Percentiles rank a stretch among this genome's conserved stretches.
These are phyloP conservation scores for Goniozus legneri DNA, from an alignment of 1,140 invertebrate species.

Conservation along the genomic window DNA sequence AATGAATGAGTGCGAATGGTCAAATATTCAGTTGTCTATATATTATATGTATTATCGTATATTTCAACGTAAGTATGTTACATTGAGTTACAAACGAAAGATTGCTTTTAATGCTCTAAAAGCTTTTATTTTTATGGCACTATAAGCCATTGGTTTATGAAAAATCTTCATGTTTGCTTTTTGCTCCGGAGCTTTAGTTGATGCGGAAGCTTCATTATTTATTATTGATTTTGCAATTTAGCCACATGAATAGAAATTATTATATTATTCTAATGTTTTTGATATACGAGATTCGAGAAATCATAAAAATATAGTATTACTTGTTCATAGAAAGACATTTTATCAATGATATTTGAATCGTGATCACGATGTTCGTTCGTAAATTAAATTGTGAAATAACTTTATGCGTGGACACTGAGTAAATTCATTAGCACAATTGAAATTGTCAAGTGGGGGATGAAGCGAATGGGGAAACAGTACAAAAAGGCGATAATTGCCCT, in stretches of 20 bases:
- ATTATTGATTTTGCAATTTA: slow-evolving; percentile 36
- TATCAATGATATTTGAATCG: no score
- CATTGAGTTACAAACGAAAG: background rate
- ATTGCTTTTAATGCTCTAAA: background rate
- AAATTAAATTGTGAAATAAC: no score
- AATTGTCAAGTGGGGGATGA: no score
- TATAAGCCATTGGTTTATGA: slow-evolving; percentile 14
- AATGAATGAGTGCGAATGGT: background rate
- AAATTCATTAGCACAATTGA: no score
- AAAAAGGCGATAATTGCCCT: slow-evolving; percentile 39
- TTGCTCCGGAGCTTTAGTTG: slow-evolving; percentile 36
- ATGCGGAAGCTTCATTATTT: slow-evolving; percentile 38
- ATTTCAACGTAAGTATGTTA: background rate
- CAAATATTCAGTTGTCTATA: slow-evolving; percentile 11
- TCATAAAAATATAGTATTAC: no score
- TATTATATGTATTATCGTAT: background rate
- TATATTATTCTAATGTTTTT: no score
- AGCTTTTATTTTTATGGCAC: slow-evolving; percentile 18
- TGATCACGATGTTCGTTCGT: no score
- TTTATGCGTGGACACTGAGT: no score
- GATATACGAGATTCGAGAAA: no score
- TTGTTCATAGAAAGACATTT: no score
- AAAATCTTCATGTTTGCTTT: slow-evolving; percentile 15
- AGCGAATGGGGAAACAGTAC: slow-evolving; percentile 15
- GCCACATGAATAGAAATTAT: slow-evolving; percentile 28